These are phyloP conservation scores for Mycetomoellerius zeteki DNA, from an alignment of 1,140 invertebrate genomes.

Conservation along the genomic window DNA sequence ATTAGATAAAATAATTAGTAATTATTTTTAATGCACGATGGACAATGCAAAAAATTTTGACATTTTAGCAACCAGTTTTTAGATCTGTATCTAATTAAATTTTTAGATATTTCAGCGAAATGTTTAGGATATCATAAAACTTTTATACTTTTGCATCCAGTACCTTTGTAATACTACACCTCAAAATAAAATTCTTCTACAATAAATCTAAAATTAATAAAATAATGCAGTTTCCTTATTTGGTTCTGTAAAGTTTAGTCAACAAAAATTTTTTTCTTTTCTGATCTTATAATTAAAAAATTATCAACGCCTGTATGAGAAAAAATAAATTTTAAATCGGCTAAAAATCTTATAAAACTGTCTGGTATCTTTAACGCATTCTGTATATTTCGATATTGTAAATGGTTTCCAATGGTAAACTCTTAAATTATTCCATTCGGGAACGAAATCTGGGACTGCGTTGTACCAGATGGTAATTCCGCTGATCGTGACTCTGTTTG, in stretches of 20 bases:
- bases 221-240: background rate
- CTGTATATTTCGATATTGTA: background rate
- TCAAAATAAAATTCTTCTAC: background rate
- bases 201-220: background rate
- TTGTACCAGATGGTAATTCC: slow-evolving; percentile 9
- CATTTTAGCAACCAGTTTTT: too few species aligned
- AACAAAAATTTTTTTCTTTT: background rate
- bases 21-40: too few species aligned
- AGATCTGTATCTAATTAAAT: too few species aligned
- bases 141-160: background rate
- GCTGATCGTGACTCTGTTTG: slow-evolving; percentile 16
- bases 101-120: too few species aligned
- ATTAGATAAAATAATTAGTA: too few species aligned
- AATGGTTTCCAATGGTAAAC: slow-evolving; percentile 7
- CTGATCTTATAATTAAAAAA: background rate
- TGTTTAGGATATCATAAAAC: background rate
- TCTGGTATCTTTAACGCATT: background rate
- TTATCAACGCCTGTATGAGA: background rate
- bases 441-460: slow-evolving; percentile 18
- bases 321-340: background rate
- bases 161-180: background rate
- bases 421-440: background rate
- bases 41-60: too few species aligned
- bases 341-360: background rate
- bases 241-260: background rate